Conservation (phyloP, 2,113 vertebrate species). For the Sialia sialis region DNA sequence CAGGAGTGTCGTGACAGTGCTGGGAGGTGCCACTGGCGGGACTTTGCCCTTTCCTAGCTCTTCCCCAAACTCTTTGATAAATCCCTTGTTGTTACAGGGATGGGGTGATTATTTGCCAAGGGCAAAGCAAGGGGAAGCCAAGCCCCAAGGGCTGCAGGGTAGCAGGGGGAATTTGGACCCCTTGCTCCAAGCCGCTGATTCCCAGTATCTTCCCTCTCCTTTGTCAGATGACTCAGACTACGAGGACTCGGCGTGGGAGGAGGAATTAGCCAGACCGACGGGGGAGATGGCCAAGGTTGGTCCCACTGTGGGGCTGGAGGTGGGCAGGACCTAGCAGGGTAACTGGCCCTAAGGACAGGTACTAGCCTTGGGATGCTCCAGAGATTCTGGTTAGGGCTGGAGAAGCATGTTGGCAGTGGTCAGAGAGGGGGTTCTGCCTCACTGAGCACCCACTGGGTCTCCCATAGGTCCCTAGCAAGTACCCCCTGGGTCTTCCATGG, state of each 20-base stretch:
- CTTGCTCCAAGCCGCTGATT: neutral
- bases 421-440: neutral
- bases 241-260: neutral
- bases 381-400: neutral
- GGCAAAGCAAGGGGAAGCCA: neutral
- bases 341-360: neutral
- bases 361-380: neutral
- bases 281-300: slow-evolving; percentile 9
- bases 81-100: neutral
- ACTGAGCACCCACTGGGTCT: neutral
- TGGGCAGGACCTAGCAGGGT: neutral
- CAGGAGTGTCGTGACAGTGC: fast-evolving
- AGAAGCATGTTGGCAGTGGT: neutral
- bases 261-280: neutral
- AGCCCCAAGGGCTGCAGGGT: neutral
- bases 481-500: neutral
- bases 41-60: neutral
- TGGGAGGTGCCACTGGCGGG: neutral
- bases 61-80: neutral
- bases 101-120: neutral
- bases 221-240: slow-evolving; percentile 47
- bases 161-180: neutral
- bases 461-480: neutral
- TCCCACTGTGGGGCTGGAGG: neutral
- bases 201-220: neutral